These are phyloP conservation scores for Oplegnathus fasciatus DNA, from an alignment of 2,113 vertebrate genomes.

Conservation along the genomic window DNA sequence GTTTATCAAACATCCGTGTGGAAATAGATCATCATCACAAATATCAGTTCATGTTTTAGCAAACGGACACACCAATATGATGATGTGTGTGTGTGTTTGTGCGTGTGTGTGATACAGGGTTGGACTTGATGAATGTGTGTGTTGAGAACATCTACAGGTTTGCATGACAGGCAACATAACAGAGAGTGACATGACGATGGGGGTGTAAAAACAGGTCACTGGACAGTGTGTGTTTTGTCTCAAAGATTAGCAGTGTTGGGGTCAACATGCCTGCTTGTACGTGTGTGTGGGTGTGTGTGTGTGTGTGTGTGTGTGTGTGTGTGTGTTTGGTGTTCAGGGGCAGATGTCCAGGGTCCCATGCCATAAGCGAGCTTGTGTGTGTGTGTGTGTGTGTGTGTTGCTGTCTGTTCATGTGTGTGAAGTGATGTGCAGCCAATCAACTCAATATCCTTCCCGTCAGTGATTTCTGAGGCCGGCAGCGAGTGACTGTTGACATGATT, in stretches of 20 bases:
- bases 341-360: slow-evolving; percentile 76
- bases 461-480: slow-evolving; percentile 51
- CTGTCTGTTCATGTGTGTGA: slow-evolving; percentile 62
- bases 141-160: slow-evolving; percentile 76
- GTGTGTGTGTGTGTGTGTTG: slow-evolving; percentile 27
- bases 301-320: neutral
- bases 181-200: slow-evolving; percentile 37
- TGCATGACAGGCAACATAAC: slow-evolving; percentile 51
- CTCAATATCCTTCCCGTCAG: slow-evolving; percentile 63
- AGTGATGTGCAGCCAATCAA: slow-evolving; percentile 71
- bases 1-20: too few species aligned
- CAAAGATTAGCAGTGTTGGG: slow-evolving; percentile 34
- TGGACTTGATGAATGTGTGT: slow-evolving; percentile 62
- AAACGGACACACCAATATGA: neutral
- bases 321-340: slow-evolving; percentile 1
- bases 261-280: slow-evolving; percentile 3
- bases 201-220: slow-evolving; percentile 74
- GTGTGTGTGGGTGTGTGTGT: slow-evolving; percentile 6
- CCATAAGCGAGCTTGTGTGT: slow-evolving; percentile 34
- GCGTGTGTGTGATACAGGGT: neutral
- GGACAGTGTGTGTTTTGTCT: slow-evolving; percentile 67
- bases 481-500: slow-evolving; percentile 25
- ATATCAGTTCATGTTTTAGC: neutral
- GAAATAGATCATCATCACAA: too few species aligned
- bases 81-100: neutral